phyloP scores from a whole-genome alignment of 92 coral and sea anemone species.

The Umimayanthus chanpuru region DNA sequence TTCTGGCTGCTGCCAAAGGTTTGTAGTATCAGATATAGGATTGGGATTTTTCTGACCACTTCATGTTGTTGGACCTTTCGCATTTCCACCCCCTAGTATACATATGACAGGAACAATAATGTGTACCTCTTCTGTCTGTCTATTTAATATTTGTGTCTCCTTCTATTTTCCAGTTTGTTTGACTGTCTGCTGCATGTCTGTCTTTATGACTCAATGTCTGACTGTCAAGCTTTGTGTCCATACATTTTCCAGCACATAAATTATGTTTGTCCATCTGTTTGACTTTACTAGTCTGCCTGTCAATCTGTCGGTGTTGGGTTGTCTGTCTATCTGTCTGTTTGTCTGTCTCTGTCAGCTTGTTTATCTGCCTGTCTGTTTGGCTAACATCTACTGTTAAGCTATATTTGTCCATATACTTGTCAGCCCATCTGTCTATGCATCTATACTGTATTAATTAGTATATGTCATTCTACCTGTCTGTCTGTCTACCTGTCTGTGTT shows the following conservation, averaged over 20 bases:
- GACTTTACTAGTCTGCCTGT: no score
- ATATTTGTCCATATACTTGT: neutral
- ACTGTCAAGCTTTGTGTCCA: no score
- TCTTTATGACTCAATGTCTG: neutral
- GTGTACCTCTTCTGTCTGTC: neutral
- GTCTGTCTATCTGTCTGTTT: no score
- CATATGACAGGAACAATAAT: no score
- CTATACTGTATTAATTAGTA: no score
- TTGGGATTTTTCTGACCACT: neutral
- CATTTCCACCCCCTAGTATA: neutral
- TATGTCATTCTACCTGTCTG: no score
- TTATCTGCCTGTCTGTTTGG: no score
- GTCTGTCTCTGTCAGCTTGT: no score
- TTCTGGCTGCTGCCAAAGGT: conserved; percentile 45
- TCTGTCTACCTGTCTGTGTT: neutral
- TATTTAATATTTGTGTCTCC: neutral
- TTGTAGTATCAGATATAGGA: neutral
- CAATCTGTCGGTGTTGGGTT: no score
- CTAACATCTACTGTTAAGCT: no score
- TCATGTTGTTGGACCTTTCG: neutral
- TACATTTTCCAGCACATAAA: no score
- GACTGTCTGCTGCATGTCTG: neutral
- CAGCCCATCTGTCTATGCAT: neutral
- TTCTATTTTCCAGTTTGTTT: neutral
- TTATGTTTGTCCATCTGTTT: no score